phyloP scores from a whole-genome alignment of 2,797 vertebrate genomes.

The Lagodon rhomboides region DNA sequence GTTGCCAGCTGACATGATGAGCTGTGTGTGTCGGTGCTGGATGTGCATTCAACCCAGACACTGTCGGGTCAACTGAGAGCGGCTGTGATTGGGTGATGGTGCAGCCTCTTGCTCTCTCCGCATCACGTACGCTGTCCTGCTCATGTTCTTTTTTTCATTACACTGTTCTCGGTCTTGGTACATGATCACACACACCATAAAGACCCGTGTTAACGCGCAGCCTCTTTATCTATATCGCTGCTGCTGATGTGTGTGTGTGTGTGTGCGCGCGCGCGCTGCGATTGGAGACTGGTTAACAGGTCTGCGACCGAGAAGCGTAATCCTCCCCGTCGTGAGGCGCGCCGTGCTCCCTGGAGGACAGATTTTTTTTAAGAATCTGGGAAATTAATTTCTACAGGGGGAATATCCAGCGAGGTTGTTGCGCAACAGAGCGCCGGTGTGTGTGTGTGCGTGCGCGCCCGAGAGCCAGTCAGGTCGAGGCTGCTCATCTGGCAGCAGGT shows the following conservation, averaged over 20 bases:
- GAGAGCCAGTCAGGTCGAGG: constrained; percentile 16
- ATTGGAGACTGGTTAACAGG: constrained; percentile 69
- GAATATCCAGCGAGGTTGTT: background rate
- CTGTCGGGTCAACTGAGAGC: constrained; percentile 45
- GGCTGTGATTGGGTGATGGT: constrained; percentile 71
- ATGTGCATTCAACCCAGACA: constrained; percentile 31
- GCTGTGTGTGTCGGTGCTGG: constrained; percentile 9
- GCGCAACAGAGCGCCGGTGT: constrained; percentile 46
- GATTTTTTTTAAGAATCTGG: background rate
- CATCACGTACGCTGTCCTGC: constrained; percentile 45
- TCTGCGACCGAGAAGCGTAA: constrained; percentile 45
- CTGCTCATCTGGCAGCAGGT: constrained; percentile 68
- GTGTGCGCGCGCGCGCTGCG: constrained; percentile 5
- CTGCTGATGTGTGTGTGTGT: background rate
- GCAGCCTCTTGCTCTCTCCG: constrained; percentile 41
- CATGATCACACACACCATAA: constrained; percentile 42
- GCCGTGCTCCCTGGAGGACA: constrained; percentile 30
- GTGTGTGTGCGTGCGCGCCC: constrained; percentile 23
- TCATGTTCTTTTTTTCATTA: constrained; percentile 12
- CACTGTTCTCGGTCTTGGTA: background rate
- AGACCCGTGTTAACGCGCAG: constrained; percentile 58
- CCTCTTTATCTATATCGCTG: constrained; percentile 28
- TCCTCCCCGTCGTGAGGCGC: constrained; percentile 19
- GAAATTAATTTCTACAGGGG: background rate
- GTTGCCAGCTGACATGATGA: no score